A percentile compares a stretch with the other conserved stretches of the same genome.
phyloP scores from a whole-genome alignment of 2,797 vertebrate genomes.

The Peromyscus melanophrys region DNA sequence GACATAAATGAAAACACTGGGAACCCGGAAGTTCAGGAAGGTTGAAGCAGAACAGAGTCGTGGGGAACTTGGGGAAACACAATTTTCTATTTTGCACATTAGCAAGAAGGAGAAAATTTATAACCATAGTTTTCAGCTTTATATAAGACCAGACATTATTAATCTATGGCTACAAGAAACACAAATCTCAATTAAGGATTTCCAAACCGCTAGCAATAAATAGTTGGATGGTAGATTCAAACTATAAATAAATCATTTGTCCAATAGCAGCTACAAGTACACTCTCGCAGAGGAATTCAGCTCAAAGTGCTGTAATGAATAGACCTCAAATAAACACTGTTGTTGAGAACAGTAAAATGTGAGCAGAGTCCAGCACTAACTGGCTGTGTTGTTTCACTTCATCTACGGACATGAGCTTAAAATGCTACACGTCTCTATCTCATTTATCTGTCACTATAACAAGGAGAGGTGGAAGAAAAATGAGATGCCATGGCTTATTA shows the following conservation, averaged over 20 bases:
- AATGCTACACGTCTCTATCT: background rate
- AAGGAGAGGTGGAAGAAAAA: background rate
- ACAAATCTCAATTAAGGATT: constrained; percentile 1
- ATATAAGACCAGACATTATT: background rate
- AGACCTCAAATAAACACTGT: background rate
- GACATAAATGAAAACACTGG: background rate
- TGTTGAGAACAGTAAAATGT: background rate
- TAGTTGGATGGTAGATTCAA: background rate
- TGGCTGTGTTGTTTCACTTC: background rate
- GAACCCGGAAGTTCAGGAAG: background rate
- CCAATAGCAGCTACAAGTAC: background rate
- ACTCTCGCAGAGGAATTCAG: background rate
- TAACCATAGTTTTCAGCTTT: background rate
- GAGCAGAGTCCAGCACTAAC: background rate
- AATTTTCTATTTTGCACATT: background rate
- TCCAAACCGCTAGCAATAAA: background rate
- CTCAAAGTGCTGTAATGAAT: background rate
- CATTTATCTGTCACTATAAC: background rate
- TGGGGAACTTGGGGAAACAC: rapidly evolving
- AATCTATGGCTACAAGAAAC: background rate
- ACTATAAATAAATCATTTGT: constrained; percentile 30
- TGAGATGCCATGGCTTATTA: background rate
- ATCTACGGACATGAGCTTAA: background rate
- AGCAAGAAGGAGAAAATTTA: background rate
- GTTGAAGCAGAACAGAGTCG: background rate